These are phyloP conservation scores for Idaea straminata DNA, from an alignment of 2,888 invertebrate genomes.

Conservation along the genomic window DNA sequence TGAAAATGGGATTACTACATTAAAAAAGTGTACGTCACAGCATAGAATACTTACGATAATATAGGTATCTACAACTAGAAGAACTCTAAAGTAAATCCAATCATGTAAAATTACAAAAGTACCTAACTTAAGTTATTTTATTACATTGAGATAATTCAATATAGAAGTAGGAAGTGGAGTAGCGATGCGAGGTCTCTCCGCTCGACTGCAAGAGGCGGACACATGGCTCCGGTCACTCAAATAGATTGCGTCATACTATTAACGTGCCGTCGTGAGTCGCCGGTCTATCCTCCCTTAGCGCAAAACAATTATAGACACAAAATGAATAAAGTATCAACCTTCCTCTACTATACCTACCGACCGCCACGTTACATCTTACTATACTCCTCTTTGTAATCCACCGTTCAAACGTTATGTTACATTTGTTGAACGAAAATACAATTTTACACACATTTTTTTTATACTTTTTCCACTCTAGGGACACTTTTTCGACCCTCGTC, in stretches of 20 bases:
- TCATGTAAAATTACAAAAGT: slow-evolving; percentile 26
- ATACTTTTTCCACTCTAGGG: slow-evolving; percentile 74
- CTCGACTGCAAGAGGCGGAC: slow-evolving; percentile 41
- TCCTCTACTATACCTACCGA: slow-evolving; percentile 40
- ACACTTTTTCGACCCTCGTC: slow-evolving; percentile 81
- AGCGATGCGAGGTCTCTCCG: slow-evolving; percentile 33
- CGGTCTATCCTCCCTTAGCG: slow-evolving; percentile 52
- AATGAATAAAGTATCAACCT: slow-evolving; percentile 69
- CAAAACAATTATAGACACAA: slow-evolving; percentile 70
- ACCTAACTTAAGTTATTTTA: slow-evolving; percentile 38
- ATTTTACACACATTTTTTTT: slow-evolving; percentile 72
- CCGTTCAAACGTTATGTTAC: slow-evolving; percentile 62
- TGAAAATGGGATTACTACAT: background rate
- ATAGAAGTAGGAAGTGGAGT: slow-evolving; percentile 34
- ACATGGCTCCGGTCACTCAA: slow-evolving; percentile 69
- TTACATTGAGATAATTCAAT: slow-evolving; percentile 56
- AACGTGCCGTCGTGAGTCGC: slow-evolving; percentile 12
- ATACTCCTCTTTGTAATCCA: slow-evolving; percentile 71
- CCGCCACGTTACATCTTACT: slow-evolving; percentile 42
- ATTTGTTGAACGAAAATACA: slow-evolving; percentile 70
- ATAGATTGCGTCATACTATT: slow-evolving; percentile 73
- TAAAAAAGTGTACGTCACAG: background rate
- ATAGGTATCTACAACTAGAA: background rate
- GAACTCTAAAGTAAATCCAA: slow-evolving; percentile 19
- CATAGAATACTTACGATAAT: background rate